Evolutionary conservation across 2,797 vertebrate species (phyloP).

Genomic region (Melanotaenia boesemani): DNA sequence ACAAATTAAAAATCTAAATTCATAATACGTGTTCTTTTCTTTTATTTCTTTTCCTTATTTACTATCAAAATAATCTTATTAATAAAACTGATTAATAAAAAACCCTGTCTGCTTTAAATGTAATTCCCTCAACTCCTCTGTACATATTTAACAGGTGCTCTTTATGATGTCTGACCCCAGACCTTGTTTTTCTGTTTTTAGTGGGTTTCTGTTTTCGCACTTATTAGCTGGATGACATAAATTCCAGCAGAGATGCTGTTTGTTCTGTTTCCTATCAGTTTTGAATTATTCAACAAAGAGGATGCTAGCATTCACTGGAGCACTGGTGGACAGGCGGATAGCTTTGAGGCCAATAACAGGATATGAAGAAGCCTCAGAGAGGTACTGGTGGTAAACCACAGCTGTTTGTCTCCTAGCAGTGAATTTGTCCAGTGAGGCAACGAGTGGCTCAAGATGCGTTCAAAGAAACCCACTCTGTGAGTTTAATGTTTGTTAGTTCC

Average conservation of each 20-base stretch:
- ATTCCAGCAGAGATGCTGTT: constrained; percentile 31
- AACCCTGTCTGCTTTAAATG: constrained; percentile 5
- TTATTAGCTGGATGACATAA: constrained; percentile 32
- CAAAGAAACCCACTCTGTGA: constrained; percentile 2
- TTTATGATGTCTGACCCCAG: constrained; percentile 25
- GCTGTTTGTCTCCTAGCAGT: constrained; percentile 32
- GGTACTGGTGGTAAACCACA: constrained; percentile 25
- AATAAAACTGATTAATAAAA: background rate
- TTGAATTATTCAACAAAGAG: constrained; percentile 67
- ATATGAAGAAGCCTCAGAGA: constrained; percentile 34
- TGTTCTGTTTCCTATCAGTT: constrained; percentile 42
- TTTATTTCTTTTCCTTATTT: background rate
- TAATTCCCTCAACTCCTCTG: background rate
- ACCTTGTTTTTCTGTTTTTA: constrained; percentile 10
- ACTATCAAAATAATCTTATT: background rate
- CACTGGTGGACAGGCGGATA: constrained; percentile 15
- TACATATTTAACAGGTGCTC: constrained; percentile 1
- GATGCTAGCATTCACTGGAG: constrained; percentile 32
- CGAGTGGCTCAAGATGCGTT: background rate
- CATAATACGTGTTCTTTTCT: background rate
- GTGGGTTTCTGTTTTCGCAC: constrained; percentile 34
- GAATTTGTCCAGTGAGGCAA: constrained; percentile 14
- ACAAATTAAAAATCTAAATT: background rate
- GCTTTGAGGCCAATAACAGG: constrained; percentile 44
- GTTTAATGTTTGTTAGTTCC: constrained; percentile 13